Evolutionary conservation across 2,797 vertebrate species (phyloP), one percentile per base, ranked within the genome.

Genomic region (Coregonus suidteri): DNA sequence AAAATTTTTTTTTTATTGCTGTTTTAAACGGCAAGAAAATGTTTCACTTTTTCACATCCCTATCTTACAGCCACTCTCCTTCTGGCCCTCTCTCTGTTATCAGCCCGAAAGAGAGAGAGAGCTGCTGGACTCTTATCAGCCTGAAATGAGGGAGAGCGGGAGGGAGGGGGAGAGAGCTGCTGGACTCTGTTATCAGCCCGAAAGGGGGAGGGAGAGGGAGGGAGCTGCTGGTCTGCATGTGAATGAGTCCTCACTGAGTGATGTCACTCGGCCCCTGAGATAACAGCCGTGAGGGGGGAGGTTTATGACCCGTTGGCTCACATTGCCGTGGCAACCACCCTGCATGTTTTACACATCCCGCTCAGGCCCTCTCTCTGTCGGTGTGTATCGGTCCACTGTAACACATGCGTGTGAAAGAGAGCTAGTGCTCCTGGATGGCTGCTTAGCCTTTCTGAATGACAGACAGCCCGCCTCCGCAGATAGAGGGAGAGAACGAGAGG

Each of bases 121-220:
- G 81, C 31, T 34, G 3, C 31, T 34, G 3, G 31, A 34, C 31
- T 34, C 31, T 59, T 20, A 7, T 59, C 56, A 59, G n/a, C n/a
- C 2, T 4, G 9, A 30, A 13, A n/a, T 13, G 83, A 85, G 82
- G 73, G 59, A 82, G 84, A 54, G 72, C 25, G 82, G 82, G 81
- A 75, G 84, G 3, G 31, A 53, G 72, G 25, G 82, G 82, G 81
- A 75, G 84, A 82, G 89, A 93, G 92, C 91, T 94, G 94, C 88
- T 93, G 85, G 93, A 93, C 94, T 93, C 91, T 95, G 94, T 93
- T 91, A 90, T 81, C 88, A 88, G 90, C 90, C 88, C 83, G 88
- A 88, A 92, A 84, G 66, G 13, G 25, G 2, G 31, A 4, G 9
- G 62, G 62, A 65, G 62, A 15, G 51, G 6, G 68, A 18, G 76